phyloP scores from a whole-genome alignment of 2,113 vertebrate species.

The Campylomormyrus numenius region DNA sequence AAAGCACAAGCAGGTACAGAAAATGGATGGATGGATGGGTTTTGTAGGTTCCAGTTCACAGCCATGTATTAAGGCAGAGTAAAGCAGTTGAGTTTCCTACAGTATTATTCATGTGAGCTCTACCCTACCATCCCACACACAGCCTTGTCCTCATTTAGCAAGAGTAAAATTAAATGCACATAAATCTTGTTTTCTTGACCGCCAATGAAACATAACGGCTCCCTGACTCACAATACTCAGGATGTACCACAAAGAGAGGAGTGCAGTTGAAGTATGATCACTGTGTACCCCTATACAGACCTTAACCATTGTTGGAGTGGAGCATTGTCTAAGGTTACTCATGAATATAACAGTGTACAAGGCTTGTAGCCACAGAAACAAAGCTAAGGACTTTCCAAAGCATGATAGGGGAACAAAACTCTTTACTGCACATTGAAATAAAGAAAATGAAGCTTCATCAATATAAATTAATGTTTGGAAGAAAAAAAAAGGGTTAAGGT shows the following conservation, averaged over 20 bases:
- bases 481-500: neutral
- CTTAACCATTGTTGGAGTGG: neutral
- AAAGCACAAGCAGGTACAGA: neutral
- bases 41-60: neutral
- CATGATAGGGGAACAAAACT: neutral
- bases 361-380: neutral
- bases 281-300: neutral
- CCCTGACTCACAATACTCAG: neutral
- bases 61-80: neutral
- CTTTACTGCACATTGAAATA: neutral
- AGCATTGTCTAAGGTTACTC: neutral
- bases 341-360: neutral
- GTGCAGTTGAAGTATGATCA: neutral
- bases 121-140: neutral
- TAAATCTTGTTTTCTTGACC: neutral
- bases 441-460: neutral
- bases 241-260: neutral
- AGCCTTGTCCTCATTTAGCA: neutral
- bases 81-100: neutral
- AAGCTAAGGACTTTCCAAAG: conserved; percentile 2
- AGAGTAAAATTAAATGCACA: neutral
- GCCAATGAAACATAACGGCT: neutral
- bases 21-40: neutral
- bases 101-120: neutral
- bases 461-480: neutral